Conservation (phyloP, 2,888 invertebrate species). For the Incurvaria masculella region DNA sequence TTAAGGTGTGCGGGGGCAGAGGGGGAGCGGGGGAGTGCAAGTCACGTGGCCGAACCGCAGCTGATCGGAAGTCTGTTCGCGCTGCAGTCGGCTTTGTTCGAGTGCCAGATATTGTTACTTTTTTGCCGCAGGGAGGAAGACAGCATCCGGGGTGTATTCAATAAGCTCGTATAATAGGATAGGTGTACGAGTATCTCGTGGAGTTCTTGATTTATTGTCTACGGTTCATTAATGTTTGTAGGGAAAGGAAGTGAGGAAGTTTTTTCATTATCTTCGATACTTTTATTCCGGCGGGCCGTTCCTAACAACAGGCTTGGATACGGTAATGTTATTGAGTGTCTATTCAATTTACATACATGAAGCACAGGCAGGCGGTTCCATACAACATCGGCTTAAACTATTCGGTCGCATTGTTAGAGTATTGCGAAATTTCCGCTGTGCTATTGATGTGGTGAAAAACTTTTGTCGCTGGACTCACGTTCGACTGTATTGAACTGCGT, state of each 20-base stretch:
- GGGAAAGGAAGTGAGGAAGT: not conserved
- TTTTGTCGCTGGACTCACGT: not conserved
- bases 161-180: not conserved
- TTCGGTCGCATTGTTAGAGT: too few relatives aligned
- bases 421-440: too few relatives aligned
- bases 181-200: too few relatives aligned
- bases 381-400: too few relatives aligned
- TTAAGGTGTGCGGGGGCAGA: not conserved
- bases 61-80: conserved; percentile 57
- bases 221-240: too few relatives aligned
- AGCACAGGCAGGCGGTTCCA: too few relatives aligned
- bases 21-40: not conserved
- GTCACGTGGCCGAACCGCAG: conserved; percentile 38
- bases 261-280: too few relatives aligned
- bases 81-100: not conserved
- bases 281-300: too few relatives aligned
- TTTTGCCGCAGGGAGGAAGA: not conserved
- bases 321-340: too few relatives aligned
- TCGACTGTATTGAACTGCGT: too few relatives aligned
- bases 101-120: not conserved
- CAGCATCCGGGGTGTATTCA: not conserved
- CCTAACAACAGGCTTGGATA: too few relatives aligned
- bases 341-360: too few relatives aligned
- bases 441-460: not conserved
- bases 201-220: not conserved